A percentile compares a stretch with the other conserved stretches of the same genome.
Conservation (phyloP, 2,113 vertebrate species). For the Ovis canadensis region DNA sequence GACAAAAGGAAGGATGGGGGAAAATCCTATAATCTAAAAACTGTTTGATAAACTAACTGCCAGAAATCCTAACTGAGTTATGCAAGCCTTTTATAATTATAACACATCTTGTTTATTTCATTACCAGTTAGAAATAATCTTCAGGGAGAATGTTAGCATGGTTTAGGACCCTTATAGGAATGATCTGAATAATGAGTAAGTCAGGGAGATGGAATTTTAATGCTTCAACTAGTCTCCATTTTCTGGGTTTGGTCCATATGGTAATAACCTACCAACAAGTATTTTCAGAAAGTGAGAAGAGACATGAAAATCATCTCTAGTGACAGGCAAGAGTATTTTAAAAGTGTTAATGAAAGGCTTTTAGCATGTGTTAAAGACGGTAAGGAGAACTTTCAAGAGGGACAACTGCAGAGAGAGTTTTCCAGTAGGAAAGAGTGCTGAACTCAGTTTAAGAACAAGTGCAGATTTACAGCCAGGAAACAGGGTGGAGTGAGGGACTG, state of each 20-base stretch:
- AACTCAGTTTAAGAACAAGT: neutral
- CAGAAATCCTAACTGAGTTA: neutral
- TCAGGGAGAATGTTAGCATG: neutral
- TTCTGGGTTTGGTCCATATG: neutral
- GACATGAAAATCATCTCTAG: neutral
- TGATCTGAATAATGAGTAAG: neutral
- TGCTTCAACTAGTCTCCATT: neutral
- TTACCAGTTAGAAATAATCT: neutral
- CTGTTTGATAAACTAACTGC: neutral
- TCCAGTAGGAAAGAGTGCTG: neutral
- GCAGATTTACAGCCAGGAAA: neutral
- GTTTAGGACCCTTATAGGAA: neutral
- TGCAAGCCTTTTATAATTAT: neutral
- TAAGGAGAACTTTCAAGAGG: neutral
- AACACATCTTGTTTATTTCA: neutral
- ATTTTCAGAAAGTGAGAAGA: neutral
- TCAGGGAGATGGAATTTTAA: neutral
- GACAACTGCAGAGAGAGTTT: neutral
- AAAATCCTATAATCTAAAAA: neutral
- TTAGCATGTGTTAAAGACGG: neutral
- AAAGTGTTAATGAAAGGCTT: neutral
- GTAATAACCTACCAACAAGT: neutral
- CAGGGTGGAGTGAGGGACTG: rapidly evolving
- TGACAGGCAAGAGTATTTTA: neutral
- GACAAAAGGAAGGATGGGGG: too few species aligned